A percentile compares a stretch with the other conserved stretches of the same genome.
phyloP scores from a whole-genome alignment of 2,888 invertebrate species.

The Agrilus biguttatus region DNA sequence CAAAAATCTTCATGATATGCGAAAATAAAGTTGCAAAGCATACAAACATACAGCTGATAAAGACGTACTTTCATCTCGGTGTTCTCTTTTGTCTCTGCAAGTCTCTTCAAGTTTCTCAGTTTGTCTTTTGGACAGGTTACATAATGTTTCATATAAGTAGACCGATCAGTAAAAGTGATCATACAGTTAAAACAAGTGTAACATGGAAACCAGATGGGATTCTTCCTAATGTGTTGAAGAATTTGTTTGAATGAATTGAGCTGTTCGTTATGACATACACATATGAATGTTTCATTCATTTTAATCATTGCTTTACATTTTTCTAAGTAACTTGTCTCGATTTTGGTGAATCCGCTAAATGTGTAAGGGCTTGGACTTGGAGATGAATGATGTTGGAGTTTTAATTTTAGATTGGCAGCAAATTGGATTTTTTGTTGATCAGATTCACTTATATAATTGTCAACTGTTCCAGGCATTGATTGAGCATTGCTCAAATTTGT shows the following conservation, averaged over 20 bases:
- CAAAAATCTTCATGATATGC: slow-evolving; percentile 26
- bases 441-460: slow-evolving; percentile 2
- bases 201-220: slow-evolving; percentile 37
- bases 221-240: slow-evolving; percentile 23
- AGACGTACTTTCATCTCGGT: slow-evolving; percentile 23
- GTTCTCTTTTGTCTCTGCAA: slow-evolving; percentile 22
- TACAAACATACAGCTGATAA: slow-evolving; percentile 28
- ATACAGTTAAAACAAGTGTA: slow-evolving; percentile 50
- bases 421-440: slow-evolving; percentile 26
- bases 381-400: slow-evolving; percentile 18
- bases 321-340: slow-evolving; percentile 25
- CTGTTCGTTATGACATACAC: slow-evolving; percentile 25
- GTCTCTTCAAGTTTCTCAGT: slow-evolving; percentile 19
- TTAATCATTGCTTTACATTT: slow-evolving; percentile 25
- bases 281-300: slow-evolving; percentile 22
- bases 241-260: slow-evolving; percentile 22
- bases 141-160: slow-evolving; percentile 22
- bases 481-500: too few relatives aligned
- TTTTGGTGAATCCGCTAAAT: slow-evolving; percentile 19
- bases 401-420: slow-evolving; percentile 24
- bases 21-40: slow-evolving; percentile 23
- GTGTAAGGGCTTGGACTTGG: slow-evolving; percentile 10
- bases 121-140: slow-evolving; percentile 17
- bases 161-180: slow-evolving; percentile 35
- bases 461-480: too few relatives aligned